These are phyloP conservation scores for Antennarius maculatus DNA, from an alignment of 2,797 vertebrate genomes.

Conservation along the genomic window DNA sequence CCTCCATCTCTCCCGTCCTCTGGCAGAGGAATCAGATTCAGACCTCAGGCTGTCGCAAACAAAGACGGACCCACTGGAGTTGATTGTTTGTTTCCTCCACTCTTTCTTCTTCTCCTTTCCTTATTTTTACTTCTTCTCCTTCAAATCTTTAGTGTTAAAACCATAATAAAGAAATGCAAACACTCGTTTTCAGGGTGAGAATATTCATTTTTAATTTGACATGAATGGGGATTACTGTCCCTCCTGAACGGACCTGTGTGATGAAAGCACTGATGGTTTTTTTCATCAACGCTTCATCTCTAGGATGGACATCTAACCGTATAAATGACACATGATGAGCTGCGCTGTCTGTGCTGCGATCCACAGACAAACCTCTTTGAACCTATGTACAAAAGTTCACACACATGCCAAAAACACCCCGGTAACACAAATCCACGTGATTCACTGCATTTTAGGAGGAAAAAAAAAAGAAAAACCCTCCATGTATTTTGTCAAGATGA, in stretches of 20 bases:
- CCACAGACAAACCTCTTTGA: constrained; percentile 36
- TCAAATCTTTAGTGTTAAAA: not conserved
- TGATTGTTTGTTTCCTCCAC: constrained; percentile 1
- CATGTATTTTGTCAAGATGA: constrained; percentile 29
- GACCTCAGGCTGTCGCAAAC: not conserved
- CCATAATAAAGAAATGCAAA: constrained; percentile 10
- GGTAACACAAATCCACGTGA: constrained; percentile 43
- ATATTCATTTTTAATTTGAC: constrained; percentile 54
- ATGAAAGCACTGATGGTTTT: constrained; percentile 9
- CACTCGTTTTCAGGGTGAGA: constrained; percentile 11
- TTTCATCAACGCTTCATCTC: too few species aligned
- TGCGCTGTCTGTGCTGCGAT: constrained; percentile 35
- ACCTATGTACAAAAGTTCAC: constrained; percentile 67
- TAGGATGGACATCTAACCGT: constrained; percentile 31
- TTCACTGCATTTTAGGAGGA: constrained; percentile 27
- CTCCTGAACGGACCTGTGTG: constrained; percentile 7
- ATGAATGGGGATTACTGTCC: constrained; percentile 31
- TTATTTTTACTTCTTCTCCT: too few species aligned
- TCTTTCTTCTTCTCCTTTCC: not conserved
- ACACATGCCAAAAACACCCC: constrained; percentile 44
- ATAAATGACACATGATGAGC: constrained; percentile 40
- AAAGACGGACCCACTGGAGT: not conserved
- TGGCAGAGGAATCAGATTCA: not conserved
- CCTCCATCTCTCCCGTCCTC: too few species aligned
- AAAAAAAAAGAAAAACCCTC: constrained; percentile 15